Base-by-base conservation (phyloP, 2,888 invertebrate genomes). In the Acleris laterana region DNA sequence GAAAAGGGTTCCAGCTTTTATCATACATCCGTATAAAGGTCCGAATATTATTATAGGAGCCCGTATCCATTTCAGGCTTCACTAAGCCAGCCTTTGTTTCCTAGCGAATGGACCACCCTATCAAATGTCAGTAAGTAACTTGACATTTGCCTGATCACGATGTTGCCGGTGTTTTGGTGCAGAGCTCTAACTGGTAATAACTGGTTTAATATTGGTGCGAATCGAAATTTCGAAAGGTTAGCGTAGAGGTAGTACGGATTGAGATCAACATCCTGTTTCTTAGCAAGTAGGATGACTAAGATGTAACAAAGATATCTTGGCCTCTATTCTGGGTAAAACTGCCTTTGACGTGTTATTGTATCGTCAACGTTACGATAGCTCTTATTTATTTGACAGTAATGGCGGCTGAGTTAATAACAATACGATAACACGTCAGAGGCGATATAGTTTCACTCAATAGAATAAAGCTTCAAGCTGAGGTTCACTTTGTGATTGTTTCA, bases 141-240 rank as follows among this genome's bases (percentile, higher is more conserved):
- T 85, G 87, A 82, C 88, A 87, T 81, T 81, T 80, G 78, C 71
- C 70, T 71, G 84, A 83, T 85, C 89, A 88, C 89, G 88, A 88
- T 65, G 69, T 70, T 68, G 74, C 69, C 71, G 68, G 72, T 75
- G 77, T 76, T 71, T 60, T 58, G 59, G 69, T 76, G 70, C 71
- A 70, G 71, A 74, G 71, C 76, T 74, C 70, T 70, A 82, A 80
- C 72, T 77, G 74, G 75, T 76, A 74, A 70, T 70, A 82, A 80
- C 72, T 77, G 74, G 75, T 76, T 74, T 73, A 73, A 75, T 76
- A 71, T 71, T 70, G 70, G 44, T 62, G 38, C 46, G 71, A 64
- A 69, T 66, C 59, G 49, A 68, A 61, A 59, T 62, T 70, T 71
- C 66, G 68, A 63, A 70, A 64, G 64, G 62, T 32, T 52, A 38